Percentiles rank a stretch among this genome's conserved stretches.
Evolutionary conservation across 2,888 invertebrate genomes (phyloP).

Genomic region (Bombylius major): DNA sequence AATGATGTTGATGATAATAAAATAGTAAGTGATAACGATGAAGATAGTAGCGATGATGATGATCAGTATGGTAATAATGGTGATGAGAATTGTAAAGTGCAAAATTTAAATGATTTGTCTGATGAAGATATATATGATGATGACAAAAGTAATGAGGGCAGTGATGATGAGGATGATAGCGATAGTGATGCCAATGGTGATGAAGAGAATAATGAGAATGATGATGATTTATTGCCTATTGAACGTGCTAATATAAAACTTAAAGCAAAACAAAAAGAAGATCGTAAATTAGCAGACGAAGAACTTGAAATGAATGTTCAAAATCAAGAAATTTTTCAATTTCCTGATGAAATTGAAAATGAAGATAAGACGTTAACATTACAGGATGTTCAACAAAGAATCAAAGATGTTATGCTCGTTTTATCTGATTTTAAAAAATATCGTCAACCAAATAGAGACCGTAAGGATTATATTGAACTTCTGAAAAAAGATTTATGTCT

Average conservation of each 20-base stretch:
- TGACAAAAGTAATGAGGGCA: slow-evolving; percentile 30
- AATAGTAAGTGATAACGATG: slow-evolving; percentile 25
- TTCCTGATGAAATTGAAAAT: slow-evolving; percentile 63
- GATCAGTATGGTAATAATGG: slow-evolving; percentile 14
- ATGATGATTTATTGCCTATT: slow-evolving; percentile 67
- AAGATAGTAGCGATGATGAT: slow-evolving; percentile 28
- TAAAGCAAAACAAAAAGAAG: slow-evolving; percentile 55
- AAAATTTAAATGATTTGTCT: not conserved
- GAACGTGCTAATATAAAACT: slow-evolving; percentile 72
- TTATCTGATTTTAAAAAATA: slow-evolving; percentile 64
- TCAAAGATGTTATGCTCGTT: slow-evolving; percentile 71
- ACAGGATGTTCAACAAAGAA: slow-evolving; percentile 77
- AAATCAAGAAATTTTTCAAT: slow-evolving; percentile 61
- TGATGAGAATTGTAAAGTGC: slow-evolving; percentile 6
- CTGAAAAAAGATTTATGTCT: slow-evolving; percentile 75
- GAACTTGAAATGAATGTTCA: slow-evolving; percentile 72
- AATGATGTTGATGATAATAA: slow-evolving; percentile 16
- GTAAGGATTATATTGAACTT: slow-evolving; percentile 70
- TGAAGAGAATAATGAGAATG: slow-evolving; percentile 33
- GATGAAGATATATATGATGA: slow-evolving; percentile 29
- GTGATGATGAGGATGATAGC: slow-evolving; percentile 22
- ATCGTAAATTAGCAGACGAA: slow-evolving; percentile 59
- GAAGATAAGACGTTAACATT: slow-evolving; percentile 60
- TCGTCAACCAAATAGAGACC: slow-evolving; percentile 53
- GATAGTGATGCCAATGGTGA: slow-evolving; percentile 25